These are phyloP conservation scores for Vanessa atalanta DNA, from an alignment of 1,140 invertebrate genomes.

Conservation along the genomic window DNA sequence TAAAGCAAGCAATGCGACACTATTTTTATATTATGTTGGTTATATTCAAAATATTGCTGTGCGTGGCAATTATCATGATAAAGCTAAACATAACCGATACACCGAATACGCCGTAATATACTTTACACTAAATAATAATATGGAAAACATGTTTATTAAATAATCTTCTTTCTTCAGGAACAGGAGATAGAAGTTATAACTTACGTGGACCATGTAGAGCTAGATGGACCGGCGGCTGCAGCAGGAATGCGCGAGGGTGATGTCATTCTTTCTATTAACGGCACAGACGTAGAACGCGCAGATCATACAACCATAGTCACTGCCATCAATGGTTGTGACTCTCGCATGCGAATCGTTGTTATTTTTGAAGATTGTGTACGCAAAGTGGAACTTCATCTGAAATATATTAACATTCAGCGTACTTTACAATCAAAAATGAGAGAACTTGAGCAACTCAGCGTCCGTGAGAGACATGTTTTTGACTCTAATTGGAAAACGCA, in stretches of 20 bases:
- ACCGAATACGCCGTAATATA: too few relatives aligned
- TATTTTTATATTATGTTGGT: background rate
- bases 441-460: conserved; percentile 91
- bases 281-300: conserved; percentile 93
- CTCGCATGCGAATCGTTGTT: conserved; percentile 95
- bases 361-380: conserved; percentile 96
- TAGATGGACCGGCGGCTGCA: conserved; percentile 92
- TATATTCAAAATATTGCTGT: background rate
- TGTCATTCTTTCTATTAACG: conserved; percentile 97
- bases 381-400: conserved; percentile 95
- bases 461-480: conserved; percentile 90
- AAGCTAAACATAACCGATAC: too few relatives aligned
- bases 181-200: conserved; percentile 96
- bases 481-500: conserved; percentile 94
- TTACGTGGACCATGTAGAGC: conserved; percentile 97
- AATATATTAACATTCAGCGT: conserved; percentile 93
- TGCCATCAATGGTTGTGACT: conserved; percentile 94
- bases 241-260: conserved; percentile 97
- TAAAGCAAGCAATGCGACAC: background rate
- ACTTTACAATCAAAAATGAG: conserved; percentile 92
- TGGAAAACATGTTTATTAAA: too few relatives aligned
- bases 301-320: conserved; percentile 95
- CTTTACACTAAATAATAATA: too few relatives aligned
- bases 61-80: too few relatives aligned
- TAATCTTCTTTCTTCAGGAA: conserved; percentile 56